Conservation (phyloP, 2,113 vertebrate genomes). For the Oplegnathus fasciatus region DNA sequence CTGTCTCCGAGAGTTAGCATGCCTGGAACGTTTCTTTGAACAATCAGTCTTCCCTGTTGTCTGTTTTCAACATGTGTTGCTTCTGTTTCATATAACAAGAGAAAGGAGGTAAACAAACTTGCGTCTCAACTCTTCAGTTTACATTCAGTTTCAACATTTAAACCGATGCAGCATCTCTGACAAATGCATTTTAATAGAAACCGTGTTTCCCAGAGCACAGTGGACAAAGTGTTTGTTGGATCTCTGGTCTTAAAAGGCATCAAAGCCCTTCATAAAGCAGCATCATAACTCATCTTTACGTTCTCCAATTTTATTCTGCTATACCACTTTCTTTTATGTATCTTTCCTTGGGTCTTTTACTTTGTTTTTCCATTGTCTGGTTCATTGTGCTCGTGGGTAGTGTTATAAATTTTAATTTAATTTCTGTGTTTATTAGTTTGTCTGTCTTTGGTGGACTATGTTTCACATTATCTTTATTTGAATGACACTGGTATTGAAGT, state of each 20-base stretch:
- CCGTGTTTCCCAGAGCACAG: not conserved
- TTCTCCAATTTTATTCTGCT: not conserved
- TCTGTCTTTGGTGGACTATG: not conserved
- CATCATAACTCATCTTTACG: not conserved
- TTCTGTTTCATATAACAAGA: conserved; percentile 12
- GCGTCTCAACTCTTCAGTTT: not conserved
- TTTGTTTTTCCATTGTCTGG: not conserved
- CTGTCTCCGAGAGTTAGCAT: not conserved
- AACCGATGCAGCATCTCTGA: not conserved
- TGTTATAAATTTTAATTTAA: not conserved
- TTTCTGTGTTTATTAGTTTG: not conserved
- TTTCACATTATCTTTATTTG: not conserved
- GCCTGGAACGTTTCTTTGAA: not conserved
- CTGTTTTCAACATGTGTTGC: not conserved
- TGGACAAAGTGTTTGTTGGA: not conserved
- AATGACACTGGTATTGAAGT: not conserved
- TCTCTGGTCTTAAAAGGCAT: not conserved
- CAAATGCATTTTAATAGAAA: not conserved
- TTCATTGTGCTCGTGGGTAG: not conserved
- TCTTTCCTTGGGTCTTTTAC: not conserved
- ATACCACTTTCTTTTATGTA: not conserved
- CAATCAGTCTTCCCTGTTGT: not conserved
- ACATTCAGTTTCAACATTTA: not conserved
- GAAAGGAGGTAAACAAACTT: conserved; percentile 6
- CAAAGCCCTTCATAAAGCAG: not conserved